A percentile compares a stretch with the other conserved stretches of the same genome.
Evolutionary conservation across 1,140 invertebrate species (phyloP).

Genomic region (Panagrolaimus sp.): DNA sequence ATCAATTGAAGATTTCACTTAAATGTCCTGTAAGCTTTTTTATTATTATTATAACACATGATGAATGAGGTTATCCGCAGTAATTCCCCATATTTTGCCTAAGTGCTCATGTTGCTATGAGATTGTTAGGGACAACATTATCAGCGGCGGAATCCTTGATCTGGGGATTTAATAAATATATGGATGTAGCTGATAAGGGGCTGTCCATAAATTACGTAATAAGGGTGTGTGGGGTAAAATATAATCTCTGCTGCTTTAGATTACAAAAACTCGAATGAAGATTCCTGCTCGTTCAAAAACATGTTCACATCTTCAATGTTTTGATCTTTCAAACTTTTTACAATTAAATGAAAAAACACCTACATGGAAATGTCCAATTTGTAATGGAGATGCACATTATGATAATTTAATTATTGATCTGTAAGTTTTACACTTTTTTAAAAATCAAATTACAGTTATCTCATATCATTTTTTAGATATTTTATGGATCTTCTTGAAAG

Average conservation of each 20-base stretch:
- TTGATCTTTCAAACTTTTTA: conserved; percentile 79
- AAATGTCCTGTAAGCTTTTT: conserved; percentile 64
- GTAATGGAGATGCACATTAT: conserved; percentile 81
- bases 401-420: conserved; percentile 85
- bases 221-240: too few relatives aligned
- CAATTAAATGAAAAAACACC: conserved; percentile 98
- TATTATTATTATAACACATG: too few relatives aligned
- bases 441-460: neutral
- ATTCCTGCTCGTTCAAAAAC: conserved; percentile 80
- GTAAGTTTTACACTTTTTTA: conserved; percentile 60
- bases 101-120: too few relatives aligned
- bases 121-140: too few relatives aligned
- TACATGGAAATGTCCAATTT: conserved; percentile 95
- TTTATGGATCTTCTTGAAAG: conserved; percentile 68
- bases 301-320: conserved; percentile 93
- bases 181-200: too few relatives aligned
- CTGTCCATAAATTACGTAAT: too few relatives aligned
- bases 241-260: conserved; percentile 59
- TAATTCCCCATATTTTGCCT: too few relatives aligned
- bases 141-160: too few relatives aligned
- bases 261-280: conserved; percentile 77
- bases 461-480: conserved; percentile 70
- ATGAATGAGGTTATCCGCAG: too few relatives aligned
- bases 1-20: conserved; percentile 81
- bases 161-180: too few relatives aligned